Evolutionary conservation across 2,113 vertebrate species (phyloP).

Genomic region (Neomonachus schauinslandi): DNA sequence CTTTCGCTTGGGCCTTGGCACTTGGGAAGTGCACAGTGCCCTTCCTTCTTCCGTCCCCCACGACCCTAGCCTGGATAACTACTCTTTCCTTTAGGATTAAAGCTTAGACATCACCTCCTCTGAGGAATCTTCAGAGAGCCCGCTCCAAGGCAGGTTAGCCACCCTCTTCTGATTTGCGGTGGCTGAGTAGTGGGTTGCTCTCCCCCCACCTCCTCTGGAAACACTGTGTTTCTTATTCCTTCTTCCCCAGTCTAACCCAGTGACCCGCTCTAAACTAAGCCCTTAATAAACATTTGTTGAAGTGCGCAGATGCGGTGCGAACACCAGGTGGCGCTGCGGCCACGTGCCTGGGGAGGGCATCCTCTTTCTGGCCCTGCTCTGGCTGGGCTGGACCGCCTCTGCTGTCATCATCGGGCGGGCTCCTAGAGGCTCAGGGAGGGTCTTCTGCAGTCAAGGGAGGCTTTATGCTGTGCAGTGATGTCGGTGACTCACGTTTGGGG

Average conservation of each 20-base stretch:
- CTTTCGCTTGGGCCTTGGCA: not conserved
- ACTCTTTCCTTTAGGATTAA: not conserved
- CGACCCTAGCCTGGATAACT: fast-evolving
- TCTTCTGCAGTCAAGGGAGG: not conserved
- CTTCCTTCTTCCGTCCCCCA: not conserved
- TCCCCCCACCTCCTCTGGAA: fast-evolving
- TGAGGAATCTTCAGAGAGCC: not conserved
- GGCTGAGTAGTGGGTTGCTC: not conserved
- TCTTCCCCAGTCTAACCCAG: not conserved
- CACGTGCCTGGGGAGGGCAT: not conserved
- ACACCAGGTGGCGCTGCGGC: conserved; percentile 58
- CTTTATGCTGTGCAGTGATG: not conserved
- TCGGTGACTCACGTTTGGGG: too few relatives aligned
- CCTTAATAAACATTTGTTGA: too few relatives aligned
- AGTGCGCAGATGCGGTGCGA: not conserved
- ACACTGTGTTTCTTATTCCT: not conserved
- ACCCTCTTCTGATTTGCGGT: not conserved
- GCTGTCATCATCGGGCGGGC: fast-evolving
- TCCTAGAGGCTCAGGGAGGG: not conserved
- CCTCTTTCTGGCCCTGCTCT: fast-evolving
- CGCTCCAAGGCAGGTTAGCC: not conserved
- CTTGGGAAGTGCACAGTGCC: not conserved
- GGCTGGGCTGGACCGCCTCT: fast-evolving
- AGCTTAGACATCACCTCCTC: not conserved
- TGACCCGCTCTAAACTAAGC: fast-evolving